A percentile compares a stretch with the other conserved stretches of the same genome.
Evolutionary conservation across 2,888 invertebrate genomes (phyloP).

Genomic region (Emmelina monodactyla): DNA sequence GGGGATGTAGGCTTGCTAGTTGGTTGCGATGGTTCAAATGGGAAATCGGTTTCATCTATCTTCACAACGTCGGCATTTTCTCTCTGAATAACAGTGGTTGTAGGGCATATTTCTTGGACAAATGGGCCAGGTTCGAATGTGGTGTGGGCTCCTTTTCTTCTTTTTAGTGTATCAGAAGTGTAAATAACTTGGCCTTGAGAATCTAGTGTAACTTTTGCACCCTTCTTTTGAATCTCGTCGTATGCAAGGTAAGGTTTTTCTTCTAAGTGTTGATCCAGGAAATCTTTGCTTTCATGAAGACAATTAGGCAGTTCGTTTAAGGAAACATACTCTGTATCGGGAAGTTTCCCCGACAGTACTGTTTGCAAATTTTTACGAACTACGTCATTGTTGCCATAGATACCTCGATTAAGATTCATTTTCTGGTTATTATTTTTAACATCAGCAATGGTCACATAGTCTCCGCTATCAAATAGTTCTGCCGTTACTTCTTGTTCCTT

Average conservation of each 20-base stretch:
- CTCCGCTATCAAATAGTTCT: constrained; percentile 71
- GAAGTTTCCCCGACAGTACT: constrained; percentile 66
- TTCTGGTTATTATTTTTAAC: constrained; percentile 81
- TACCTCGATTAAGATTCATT: constrained; percentile 39
- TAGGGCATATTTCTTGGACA: constrained; percentile 71
- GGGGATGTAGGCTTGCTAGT: constrained; percentile 67
- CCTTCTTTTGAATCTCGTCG: constrained; percentile 63
- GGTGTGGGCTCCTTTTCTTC: constrained; percentile 81
- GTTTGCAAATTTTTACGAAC: constrained; percentile 70
- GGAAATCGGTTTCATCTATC: constrained; percentile 54
- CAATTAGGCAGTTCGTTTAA: constrained; percentile 78
- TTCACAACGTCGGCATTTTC: constrained; percentile 48
- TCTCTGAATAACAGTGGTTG: constrained; percentile 40
- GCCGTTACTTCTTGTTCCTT: constrained; percentile 55
- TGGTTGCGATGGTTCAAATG: constrained; percentile 43
- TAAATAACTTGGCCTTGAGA: constrained; percentile 89
- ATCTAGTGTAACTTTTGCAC: constrained; percentile 83
- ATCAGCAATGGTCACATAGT: constrained; percentile 87
- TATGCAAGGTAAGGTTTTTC: constrained; percentile 34
- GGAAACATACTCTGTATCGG: constrained; percentile 81
- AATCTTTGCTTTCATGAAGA: constrained; percentile 49
- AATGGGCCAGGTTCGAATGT: constrained; percentile 90
- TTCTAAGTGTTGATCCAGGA: constrained; percentile 38
- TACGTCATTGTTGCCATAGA: constrained; percentile 73
- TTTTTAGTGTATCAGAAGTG: constrained; percentile 83